Evolutionary conservation across 2,113 vertebrate species (phyloP).

Genomic region (Lamprologus callipterus): DNA sequence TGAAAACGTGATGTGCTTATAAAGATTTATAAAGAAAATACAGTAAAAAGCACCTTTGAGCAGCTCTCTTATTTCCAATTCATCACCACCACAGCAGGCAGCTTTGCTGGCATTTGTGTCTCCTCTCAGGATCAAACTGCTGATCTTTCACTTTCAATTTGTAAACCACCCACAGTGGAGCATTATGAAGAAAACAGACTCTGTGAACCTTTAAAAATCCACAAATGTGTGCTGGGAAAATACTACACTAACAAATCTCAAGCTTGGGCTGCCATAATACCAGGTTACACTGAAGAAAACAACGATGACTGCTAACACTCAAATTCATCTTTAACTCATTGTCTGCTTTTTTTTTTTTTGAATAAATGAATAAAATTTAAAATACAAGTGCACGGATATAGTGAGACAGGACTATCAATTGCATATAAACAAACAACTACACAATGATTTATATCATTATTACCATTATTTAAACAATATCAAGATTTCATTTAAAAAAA

Average conservation of each 20-base stretch:
- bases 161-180: background rate
- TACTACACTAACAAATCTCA: fast-evolving
- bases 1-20: fast-evolving
- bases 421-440: background rate
- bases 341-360: background rate
- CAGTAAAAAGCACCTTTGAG: background rate
- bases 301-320: background rate
- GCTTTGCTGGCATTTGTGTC: background rate
- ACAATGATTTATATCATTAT: background rate
- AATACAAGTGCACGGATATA: fast-evolving
- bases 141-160: background rate
- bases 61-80: background rate
- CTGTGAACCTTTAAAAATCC: background rate
- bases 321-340: background rate
- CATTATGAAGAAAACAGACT: background rate
- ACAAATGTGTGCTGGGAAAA: background rate
- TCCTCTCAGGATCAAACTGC: background rate
- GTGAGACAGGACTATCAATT: background rate
- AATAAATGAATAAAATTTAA: background rate
- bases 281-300: background rate
- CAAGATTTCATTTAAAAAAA: background rate
- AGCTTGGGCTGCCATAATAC: fast-evolving
- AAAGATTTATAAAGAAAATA: background rate
- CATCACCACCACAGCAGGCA: background rate
- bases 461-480: background rate